Evolutionary conservation across 2,888 invertebrate genomes (phyloP).

Genomic region (Drosophila incognita): DNA sequence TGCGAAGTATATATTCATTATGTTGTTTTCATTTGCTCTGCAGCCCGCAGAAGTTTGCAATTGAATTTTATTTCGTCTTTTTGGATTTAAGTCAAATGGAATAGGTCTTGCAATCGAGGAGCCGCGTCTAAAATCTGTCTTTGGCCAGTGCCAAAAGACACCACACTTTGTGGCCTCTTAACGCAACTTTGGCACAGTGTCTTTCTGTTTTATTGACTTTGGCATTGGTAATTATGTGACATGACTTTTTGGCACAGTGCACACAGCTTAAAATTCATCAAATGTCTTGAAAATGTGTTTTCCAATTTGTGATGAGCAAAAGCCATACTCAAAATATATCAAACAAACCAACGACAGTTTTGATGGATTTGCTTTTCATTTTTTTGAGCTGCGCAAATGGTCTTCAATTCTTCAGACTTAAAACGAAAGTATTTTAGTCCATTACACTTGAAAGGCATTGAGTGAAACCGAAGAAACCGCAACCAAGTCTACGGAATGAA

Average conservation of each 20-base stretch:
- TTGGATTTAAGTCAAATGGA: slow-evolving; percentile 60
- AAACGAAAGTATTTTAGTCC: slow-evolving; percentile 6
- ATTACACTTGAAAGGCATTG: slow-evolving; percentile 12
- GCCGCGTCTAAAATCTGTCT: slow-evolving; percentile 18
- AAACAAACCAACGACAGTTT: neutral
- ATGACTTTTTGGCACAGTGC: slow-evolving; percentile 16
- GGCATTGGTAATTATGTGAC: slow-evolving; percentile 56
- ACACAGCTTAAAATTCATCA: neutral
- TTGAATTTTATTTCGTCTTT: slow-evolving; percentile 75
- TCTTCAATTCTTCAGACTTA: neutral
- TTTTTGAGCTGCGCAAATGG: neutral
- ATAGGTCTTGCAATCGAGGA: slow-evolving; percentile 41
- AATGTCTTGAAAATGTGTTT: neutral
- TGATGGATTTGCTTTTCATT: neutral
- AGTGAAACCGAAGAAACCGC: slow-evolving; percentile 23
- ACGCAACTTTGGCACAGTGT: slow-evolving; percentile 29
- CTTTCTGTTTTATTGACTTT: slow-evolving; percentile 51
- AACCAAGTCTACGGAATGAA: slow-evolving; percentile 33
- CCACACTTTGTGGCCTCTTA: slow-evolving; percentile 31
- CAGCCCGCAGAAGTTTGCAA: slow-evolving; percentile 63
- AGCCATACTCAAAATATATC: neutral
- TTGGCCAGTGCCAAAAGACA: slow-evolving; percentile 37
- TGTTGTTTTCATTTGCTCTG: slow-evolving; percentile 69
- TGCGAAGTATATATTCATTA: slow-evolving; percentile 70
- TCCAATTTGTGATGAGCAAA: neutral